Evolutionary conservation across 2,888 invertebrate genomes (phyloP).

Genomic region (Mythimna impura): DNA sequence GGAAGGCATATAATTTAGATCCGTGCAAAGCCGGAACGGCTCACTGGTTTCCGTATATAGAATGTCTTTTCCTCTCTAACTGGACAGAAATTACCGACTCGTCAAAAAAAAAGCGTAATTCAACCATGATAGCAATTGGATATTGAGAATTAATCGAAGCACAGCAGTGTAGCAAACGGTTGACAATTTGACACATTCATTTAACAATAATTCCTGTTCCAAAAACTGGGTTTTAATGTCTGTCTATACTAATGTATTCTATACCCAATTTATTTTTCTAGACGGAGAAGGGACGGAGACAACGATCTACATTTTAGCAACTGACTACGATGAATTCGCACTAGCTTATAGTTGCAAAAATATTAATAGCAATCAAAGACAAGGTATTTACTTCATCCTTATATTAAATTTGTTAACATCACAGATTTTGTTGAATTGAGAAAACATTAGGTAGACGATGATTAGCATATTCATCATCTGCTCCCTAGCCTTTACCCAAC

Average conservation of each 20-base stretch:
- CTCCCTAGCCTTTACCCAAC: too few species aligned
- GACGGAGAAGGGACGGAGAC: slow-evolving; percentile 44
- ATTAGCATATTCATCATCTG: neutral
- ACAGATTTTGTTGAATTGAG: neutral
- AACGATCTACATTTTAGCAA: slow-evolving; percentile 89
- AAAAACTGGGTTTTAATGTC: neutral
- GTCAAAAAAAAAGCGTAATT: neutral
- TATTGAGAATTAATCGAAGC: neutral
- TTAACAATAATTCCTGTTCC: neutral
- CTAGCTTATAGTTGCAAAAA: slow-evolving; percentile 92
- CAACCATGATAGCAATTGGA: neutral
- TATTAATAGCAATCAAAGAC: slow-evolving; percentile 73
- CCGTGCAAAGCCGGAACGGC: too few species aligned
- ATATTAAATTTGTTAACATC: too few species aligned
- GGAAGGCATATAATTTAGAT: too few species aligned
- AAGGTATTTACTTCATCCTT: slow-evolving; percentile 69
- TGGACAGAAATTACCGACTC: neutral
- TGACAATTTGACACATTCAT: neutral
- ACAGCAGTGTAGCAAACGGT: neutral
- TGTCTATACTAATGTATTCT: neutral
- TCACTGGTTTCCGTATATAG: too few species aligned
- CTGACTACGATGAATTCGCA: slow-evolving; percentile 92
- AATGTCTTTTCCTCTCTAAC: neutral
- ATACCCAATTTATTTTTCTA: slow-evolving; percentile 7
- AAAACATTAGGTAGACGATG: neutral